These are phyloP conservation scores for Xanthorhoe spadicearia DNA, from an alignment of 2,888 invertebrate genomes.

Conservation along the genomic window DNA sequence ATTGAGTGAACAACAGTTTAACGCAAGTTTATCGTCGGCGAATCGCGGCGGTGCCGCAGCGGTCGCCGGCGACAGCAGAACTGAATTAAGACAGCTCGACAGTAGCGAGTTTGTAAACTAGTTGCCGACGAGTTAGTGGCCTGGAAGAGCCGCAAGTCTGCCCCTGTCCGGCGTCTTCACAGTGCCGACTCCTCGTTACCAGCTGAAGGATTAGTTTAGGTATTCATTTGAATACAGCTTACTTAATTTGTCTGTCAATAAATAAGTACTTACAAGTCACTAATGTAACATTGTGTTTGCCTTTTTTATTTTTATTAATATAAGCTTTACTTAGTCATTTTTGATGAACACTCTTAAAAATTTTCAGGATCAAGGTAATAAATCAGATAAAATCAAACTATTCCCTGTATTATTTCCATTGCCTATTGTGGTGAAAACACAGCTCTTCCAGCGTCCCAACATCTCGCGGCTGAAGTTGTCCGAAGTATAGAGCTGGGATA, in stretches of 20 bases:
- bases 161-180: background rate
- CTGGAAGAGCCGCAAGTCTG: constrained; percentile 44
- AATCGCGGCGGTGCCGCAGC: constrained; percentile 55
- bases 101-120: constrained; percentile 63
- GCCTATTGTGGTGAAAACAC: background rate
- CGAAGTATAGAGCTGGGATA: constrained; percentile 36
- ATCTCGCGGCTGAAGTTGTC: constrained; percentile 24
- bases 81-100: constrained; percentile 68
- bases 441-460: constrained; percentile 28
- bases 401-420: background rate
- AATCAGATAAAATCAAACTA: too few species aligned
- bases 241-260: background rate
- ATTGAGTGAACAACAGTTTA: constrained; percentile 57
- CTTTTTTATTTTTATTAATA: too few species aligned
- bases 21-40: constrained; percentile 57
- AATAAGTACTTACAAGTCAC: background rate
- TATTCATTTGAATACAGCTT: background rate
- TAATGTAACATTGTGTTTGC: too few species aligned
- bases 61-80: constrained; percentile 62
- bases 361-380: too few species aligned
- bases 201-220: background rate
- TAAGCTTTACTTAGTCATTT: too few species aligned
- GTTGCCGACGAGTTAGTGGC: constrained; percentile 43
- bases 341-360: too few species aligned
- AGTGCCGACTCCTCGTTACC: background rate